Conservation (phyloP, 2,797 vertebrate species). For the Smutsia gigantea region DNA sequence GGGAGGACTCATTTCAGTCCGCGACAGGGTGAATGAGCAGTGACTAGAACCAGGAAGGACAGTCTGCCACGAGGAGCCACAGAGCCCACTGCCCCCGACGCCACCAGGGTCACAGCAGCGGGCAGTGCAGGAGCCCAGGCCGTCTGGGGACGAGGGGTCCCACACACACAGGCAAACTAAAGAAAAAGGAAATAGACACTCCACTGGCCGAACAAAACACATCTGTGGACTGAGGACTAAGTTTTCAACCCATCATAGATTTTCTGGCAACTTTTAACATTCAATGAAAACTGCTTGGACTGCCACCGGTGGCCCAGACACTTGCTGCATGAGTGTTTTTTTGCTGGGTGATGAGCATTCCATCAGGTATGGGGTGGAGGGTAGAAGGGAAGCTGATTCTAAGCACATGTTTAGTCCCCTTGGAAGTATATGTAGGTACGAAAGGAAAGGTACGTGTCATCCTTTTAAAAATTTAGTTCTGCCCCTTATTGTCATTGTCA, state of each 20-base stretch:
- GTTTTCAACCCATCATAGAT: not conserved
- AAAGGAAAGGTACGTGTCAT: not conserved
- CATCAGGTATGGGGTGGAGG: accelerated
- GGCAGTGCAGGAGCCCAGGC: no score
- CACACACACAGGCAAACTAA: not conserved
- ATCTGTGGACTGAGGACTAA: not conserved
- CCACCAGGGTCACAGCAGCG: not conserved
- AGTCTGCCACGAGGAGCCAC: not conserved
- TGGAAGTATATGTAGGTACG: not conserved
- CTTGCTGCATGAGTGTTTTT: not conserved
- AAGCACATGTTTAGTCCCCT: not conserved
- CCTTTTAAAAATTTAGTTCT: not conserved
- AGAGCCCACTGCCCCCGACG: not conserved
- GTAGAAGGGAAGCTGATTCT: no score
- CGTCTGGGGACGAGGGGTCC: no score
- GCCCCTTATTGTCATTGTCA: not conserved
- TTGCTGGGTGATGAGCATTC: not conserved
- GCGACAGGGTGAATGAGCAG: no score
- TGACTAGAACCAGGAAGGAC: no score
- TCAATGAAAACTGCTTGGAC: not conserved
- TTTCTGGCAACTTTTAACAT: not conserved
- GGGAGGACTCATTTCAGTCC: no score
- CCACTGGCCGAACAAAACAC: not conserved
- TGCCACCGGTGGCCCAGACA: not conserved
- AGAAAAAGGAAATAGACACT: no score